These are phyloP conservation scores for Thalpophila matura DNA, from an alignment of 2,888 invertebrate species.

Conservation along the genomic window DNA sequence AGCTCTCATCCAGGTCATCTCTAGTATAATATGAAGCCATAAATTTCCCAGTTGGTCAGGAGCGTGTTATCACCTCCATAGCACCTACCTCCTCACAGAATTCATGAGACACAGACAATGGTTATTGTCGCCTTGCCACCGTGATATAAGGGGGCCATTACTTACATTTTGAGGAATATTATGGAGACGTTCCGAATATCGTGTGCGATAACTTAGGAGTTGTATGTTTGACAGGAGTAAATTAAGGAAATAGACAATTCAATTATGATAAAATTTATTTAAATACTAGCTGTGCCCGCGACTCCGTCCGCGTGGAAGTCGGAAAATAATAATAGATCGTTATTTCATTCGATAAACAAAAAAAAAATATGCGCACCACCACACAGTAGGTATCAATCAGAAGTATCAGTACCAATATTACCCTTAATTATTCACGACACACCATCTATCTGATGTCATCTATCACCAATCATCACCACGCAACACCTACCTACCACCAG, in stretches of 20 bases:
- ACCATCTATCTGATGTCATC: too few species aligned
- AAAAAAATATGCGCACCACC: too few species aligned
- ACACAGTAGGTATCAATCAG: too few species aligned
- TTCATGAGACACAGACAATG: slow-evolving; percentile 77
- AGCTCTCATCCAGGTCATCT: slow-evolving; percentile 31
- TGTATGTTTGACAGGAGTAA: background rate
- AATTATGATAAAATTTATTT: background rate
- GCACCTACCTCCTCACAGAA: slow-evolving; percentile 57
- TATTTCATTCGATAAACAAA: too few species aligned
- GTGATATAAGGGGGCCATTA: slow-evolving; percentile 73
- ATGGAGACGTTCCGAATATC: slow-evolving; percentile 40
- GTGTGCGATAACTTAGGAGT: slow-evolving; percentile 10
- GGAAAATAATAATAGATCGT: background rate
- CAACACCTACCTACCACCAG: too few species aligned
- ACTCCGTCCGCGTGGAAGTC: too few species aligned
- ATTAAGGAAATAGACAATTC: background rate
- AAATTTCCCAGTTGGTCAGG: slow-evolving; percentile 58
- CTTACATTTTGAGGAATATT: slow-evolving; percentile 63
- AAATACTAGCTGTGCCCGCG: too few species aligned
- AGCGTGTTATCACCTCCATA: slow-evolving; percentile 57
- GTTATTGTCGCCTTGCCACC: slow-evolving; percentile 71
- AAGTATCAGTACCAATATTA: too few species aligned
- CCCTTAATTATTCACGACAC: too few species aligned
- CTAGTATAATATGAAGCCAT: slow-evolving; percentile 51
- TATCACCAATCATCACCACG: too few species aligned